Percentiles rank a stretch among this genome's conserved stretches.
Conservation (phyloP, 2,113 vertebrate species). For the Ariopsis seemanni region DNA sequence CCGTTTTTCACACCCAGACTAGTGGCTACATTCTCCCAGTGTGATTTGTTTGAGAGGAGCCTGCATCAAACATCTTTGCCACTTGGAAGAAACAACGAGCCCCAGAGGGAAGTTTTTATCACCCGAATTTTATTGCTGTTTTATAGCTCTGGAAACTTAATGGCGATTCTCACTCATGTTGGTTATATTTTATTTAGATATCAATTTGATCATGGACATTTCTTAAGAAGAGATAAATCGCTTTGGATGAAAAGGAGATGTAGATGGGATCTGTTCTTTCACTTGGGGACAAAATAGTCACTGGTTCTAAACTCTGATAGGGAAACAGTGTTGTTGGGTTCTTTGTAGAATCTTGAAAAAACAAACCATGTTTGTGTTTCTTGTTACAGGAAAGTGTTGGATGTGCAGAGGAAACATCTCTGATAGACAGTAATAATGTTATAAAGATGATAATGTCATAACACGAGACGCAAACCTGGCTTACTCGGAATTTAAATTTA, state of each 20-base stretch:
- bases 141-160: constrained; percentile 2
- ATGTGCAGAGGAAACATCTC: background rate
- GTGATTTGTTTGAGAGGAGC: constrained; percentile 23
- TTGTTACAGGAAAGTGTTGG: background rate
- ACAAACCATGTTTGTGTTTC: background rate
- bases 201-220: background rate
- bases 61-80: background rate
- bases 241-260: background rate
- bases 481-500: background rate
- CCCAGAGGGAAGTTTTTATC: constrained; percentile 18
- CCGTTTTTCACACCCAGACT: constrained; percentile 16
- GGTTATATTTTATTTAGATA: background rate
- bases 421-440: background rate
- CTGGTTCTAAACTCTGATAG: background rate
- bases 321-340: background rate
- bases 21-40: background rate
- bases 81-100: constrained; percentile 17
- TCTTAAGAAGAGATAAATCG: background rate
- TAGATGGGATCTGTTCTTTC: background rate
- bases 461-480: background rate
- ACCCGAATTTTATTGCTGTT: constrained; percentile 5
- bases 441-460: background rate
- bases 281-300: background rate
- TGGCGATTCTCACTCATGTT: constrained; percentile 13
- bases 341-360: background rate